Conservation (phyloP, 2,797 vertebrate genomes). For the Schizothorax lantsangensis region DNA sequence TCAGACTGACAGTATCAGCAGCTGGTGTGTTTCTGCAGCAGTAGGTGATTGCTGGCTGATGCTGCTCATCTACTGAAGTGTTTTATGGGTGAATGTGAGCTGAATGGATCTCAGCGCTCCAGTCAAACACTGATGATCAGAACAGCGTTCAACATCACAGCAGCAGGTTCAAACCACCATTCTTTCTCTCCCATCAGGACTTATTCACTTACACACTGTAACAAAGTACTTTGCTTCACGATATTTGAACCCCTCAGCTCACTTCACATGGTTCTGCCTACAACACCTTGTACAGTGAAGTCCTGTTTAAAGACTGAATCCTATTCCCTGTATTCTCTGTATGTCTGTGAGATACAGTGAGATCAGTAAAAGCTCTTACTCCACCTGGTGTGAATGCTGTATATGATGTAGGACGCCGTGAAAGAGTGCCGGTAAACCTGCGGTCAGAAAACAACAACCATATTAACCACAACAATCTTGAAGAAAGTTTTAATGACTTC, state of each 20-base stretch:
- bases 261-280: too few species aligned
- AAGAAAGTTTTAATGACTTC: not conserved
- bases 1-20: not conserved
- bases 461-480: not conserved
- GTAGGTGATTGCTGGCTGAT: not conserved
- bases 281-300: not conserved
- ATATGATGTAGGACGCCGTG: conserved; percentile 84
- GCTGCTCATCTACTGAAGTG: not conserved
- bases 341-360: not conserved
- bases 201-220: not conserved
- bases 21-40: not conserved
- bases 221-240: not conserved
- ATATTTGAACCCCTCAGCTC: too few species aligned
- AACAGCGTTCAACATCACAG: not conserved
- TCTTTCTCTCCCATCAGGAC: not conserved
- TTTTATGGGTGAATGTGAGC: not conserved
- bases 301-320: not conserved
- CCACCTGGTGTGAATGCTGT: conserved; percentile 82
- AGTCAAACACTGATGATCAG: not conserved
- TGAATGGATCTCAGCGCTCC: not conserved
- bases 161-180: not conserved
- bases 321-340: not conserved
- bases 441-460: conserved; percentile 53
- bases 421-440: conserved; percentile 82
- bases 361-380: conserved; percentile 15